These are phyloP conservation scores for Gryllus bimaculatus DNA, from an alignment of 1,140 invertebrate genomes.

Conservation along the genomic window DNA sequence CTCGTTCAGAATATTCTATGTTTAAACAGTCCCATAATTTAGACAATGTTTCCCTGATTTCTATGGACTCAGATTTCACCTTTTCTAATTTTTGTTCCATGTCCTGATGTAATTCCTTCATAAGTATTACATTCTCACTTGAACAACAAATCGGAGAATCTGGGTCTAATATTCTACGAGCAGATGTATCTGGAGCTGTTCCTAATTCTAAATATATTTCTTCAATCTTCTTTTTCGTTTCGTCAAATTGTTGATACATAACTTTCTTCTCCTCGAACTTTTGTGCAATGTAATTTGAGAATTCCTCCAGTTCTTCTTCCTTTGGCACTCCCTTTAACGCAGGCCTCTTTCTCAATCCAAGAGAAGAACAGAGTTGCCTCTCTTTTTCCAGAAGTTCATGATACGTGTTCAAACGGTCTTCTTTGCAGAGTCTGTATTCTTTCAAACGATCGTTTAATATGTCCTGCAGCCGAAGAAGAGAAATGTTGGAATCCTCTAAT, in stretches of 20 bases:
- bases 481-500: no score
- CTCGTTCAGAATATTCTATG: not conserved
- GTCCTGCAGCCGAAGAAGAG: no score
- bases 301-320: not conserved
- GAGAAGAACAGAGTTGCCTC: not conserved
- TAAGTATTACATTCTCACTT: not conserved
- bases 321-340: not conserved
- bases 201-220: not conserved
- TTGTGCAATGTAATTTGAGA: not conserved
- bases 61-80: not conserved
- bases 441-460: no score
- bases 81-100: not conserved
- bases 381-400: not conserved
- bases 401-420: not conserved
- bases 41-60: not conserved
- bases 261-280: not conserved
- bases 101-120: not conserved
- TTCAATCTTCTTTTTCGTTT: not conserved
- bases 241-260: not conserved
- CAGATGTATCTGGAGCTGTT: not conserved
- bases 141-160: not conserved
- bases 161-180: not conserved
- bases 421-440: no score
- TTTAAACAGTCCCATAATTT: not conserved
- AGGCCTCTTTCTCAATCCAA: not conserved